Percentiles rank a stretch among this genome's conserved stretches.
Evolutionary conservation across 2,888 invertebrate species (phyloP).

Genomic region (Heterodera filipjevi): DNA sequence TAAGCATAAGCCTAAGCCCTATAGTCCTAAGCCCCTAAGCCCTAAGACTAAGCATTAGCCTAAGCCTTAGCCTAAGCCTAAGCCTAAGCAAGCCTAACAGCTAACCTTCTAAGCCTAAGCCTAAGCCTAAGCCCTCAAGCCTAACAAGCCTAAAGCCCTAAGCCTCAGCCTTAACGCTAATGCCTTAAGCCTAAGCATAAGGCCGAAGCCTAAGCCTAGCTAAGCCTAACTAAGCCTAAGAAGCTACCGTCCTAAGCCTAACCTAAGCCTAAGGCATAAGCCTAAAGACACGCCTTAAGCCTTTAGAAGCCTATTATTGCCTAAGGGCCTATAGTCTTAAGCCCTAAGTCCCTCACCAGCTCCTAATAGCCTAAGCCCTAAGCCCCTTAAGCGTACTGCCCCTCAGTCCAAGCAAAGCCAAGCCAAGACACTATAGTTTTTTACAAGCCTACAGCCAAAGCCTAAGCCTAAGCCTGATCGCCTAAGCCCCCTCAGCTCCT

Average conservation of each 20-base stretch:
- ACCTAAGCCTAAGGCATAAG: constrained; percentile 33
- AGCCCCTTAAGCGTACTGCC: constrained; percentile 27
- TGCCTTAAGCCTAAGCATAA: constrained; percentile 35
- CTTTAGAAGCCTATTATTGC: constrained; percentile 32
- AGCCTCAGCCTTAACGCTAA: constrained; percentile 28
- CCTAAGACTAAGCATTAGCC: constrained; percentile 37
- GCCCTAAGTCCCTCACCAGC: not conserved
- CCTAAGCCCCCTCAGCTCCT: not conserved
- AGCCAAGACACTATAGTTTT: no score
- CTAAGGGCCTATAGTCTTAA: constrained; percentile 28
- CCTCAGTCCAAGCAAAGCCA: constrained; percentile 34
- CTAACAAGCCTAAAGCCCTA: constrained; percentile 33
- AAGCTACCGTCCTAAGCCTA: constrained; percentile 38
- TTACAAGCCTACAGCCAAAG: constrained; percentile 11
- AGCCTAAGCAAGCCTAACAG: constrained; percentile 38
- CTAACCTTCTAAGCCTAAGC: constrained; percentile 44
- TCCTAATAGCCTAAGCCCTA: constrained; percentile 27
- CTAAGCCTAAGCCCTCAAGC: constrained; percentile 40
- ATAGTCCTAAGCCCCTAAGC: constrained; percentile 40
- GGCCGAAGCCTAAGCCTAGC: constrained; percentile 11
- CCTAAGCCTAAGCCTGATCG: constrained; percentile 13
- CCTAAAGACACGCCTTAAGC: constrained; percentile 13
- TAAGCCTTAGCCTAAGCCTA: constrained; percentile 44
- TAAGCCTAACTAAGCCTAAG: constrained; percentile 13
- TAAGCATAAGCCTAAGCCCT: constrained; percentile 15